Evolutionary conservation across 2,888 invertebrate species (phyloP).

Genomic region (Tachina fera): DNA sequence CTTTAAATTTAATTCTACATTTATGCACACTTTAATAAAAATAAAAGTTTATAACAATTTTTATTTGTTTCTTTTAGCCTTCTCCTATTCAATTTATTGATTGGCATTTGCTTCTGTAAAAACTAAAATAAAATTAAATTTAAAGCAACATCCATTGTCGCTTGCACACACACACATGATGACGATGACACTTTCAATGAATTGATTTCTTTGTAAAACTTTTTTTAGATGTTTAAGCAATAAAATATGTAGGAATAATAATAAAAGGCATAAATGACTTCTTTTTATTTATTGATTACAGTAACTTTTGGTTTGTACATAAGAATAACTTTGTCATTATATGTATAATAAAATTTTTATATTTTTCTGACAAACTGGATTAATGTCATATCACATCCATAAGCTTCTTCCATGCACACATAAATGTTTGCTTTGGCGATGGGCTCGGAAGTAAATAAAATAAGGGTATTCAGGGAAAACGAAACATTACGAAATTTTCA

Average conservation of each 20-base stretch:
- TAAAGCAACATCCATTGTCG: not conserved
- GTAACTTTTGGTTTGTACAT: not conserved
- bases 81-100: not conserved
- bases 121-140: slow-evolving; percentile 9
- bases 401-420: too few species aligned
- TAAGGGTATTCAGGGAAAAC: too few species aligned
- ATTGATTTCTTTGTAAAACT: slow-evolving; percentile 4
- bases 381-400: slow-evolving; percentile 32
- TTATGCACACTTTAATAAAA: not conserved
- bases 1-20: not conserved
- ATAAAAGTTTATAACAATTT: slow-evolving; percentile 20
- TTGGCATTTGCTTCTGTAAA: slow-evolving; percentile 16
- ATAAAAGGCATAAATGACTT: not conserved
- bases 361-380: slow-evolving; percentile 57
- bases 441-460: too few species aligned
- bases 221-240: slow-evolving; percentile 14
- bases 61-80: not conserved
- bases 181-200: slow-evolving; percentile 16
- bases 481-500: too few species aligned
- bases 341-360: slow-evolving; percentile 7
- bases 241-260: slow-evolving; percentile 4
- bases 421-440: too few species aligned
- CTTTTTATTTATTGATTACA: not conserved
- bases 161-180: slow-evolving; percentile 12
- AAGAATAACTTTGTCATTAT: not conserved